These are phyloP conservation scores for Megalops atlanticus DNA, from an alignment of 2,113 vertebrate species.

Conservation along the genomic window DNA sequence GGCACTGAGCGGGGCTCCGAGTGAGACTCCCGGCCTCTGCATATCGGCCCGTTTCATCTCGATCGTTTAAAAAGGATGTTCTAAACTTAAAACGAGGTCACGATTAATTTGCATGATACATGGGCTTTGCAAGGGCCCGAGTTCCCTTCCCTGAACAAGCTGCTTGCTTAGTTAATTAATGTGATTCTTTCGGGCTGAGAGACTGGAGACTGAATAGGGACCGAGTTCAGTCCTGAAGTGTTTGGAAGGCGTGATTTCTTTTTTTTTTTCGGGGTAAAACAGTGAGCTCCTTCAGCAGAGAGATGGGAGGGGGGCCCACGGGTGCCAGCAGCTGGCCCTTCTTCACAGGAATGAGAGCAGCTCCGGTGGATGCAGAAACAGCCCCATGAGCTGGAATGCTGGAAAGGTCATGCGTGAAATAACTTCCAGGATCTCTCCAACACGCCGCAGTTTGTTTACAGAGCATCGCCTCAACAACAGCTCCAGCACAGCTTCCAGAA, in stretches of 20 bases:
- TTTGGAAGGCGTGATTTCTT: no score
- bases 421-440: background rate
- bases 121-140: background rate
- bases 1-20: no score
- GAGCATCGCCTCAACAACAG: background rate
- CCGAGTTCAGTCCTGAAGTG: no score
- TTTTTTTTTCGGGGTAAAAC: no score
- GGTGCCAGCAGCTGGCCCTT: no score
- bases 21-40: no score
- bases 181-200: background rate
- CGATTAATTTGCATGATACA: background rate
- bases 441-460: background rate
- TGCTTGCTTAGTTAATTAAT: background rate
- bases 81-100: background rate
- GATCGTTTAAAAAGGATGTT: background rate
- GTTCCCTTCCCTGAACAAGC: background rate
- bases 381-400: background rate
- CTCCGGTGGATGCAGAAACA: background rate
- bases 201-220: background rate
- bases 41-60: background rate
- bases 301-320: no score
- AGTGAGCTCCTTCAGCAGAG: no score
- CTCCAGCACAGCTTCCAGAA: background rate
- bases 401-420: conserved; percentile 16
- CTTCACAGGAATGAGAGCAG: no score